Conservation (phyloP, 2,113 vertebrate genomes). For the Cinclus mexicanus region DNA sequence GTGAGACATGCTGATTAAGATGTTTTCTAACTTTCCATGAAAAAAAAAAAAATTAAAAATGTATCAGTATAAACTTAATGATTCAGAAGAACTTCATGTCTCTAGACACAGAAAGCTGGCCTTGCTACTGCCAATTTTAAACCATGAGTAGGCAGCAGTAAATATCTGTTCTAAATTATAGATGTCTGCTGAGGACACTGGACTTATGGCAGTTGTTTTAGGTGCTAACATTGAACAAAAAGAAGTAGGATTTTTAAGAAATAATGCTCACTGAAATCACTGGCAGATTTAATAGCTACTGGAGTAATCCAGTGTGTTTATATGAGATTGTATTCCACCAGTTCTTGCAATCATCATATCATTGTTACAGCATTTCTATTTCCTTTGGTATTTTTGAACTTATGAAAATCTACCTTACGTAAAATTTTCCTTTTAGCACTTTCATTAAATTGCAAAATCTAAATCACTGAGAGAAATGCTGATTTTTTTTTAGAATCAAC, state of each 20-base stretch:
- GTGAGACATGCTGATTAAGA: not conserved
- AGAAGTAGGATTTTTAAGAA: not conserved
- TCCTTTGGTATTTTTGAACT: not conserved
- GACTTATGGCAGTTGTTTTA: not conserved
- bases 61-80: not conserved
- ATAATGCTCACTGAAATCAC: not conserved
- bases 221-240: not conserved
- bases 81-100: not conserved
- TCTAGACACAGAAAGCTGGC: not conserved
- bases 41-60: not conserved
- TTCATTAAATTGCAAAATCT: not conserved
- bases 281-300: not conserved
- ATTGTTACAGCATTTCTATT: not conserved
- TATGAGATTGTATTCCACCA: not conserved
- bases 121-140: not conserved
- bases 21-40: not conserved
- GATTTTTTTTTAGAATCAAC: not conserved
- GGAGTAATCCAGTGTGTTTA: not conserved
- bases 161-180: not conserved
- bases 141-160: not conserved
- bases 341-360: not conserved
- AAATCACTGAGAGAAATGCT: not conserved
- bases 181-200: not conserved
- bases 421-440: constrained; percentile 3
- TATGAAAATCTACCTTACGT: not conserved